These are phyloP conservation scores for Steinernema khuongi DNA, from an alignment of 1,140 invertebrate genomes.

Conservation along the genomic window DNA sequence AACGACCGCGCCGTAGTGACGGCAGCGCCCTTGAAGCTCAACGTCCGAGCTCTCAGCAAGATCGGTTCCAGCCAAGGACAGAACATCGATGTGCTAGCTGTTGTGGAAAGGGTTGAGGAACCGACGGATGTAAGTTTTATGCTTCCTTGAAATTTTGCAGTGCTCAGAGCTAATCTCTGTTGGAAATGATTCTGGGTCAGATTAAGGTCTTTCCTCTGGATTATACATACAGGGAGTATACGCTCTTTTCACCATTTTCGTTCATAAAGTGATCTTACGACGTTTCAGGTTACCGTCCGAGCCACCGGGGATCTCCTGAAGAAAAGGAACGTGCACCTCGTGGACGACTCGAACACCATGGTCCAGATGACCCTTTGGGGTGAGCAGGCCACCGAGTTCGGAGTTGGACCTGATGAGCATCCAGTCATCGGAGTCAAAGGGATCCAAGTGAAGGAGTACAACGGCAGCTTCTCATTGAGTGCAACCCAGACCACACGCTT, in stretches of 20 bases:
- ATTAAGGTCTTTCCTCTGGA: no score
- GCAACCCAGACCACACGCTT: neutral
- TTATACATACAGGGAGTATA: no score
- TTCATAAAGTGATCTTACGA: neutral
- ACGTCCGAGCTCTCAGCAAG: conserved; percentile 29
- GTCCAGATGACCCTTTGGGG: conserved; percentile 68
- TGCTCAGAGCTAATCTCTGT: no score
- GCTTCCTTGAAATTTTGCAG: no score
- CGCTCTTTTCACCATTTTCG: no score
- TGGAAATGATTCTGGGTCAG: no score
- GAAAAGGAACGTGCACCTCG: conserved; percentile 79
- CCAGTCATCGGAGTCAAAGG: conserved; percentile 52
- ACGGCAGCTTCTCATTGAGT: conserved; percentile 38
- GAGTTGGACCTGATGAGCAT: conserved; percentile 26
- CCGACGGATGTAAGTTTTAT: conserved; percentile 68
- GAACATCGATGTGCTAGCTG: conserved; percentile 75
- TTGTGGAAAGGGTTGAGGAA: conserved; percentile 74
- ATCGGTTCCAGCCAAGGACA: conserved; percentile 32
- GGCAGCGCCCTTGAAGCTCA: conserved; percentile 34
- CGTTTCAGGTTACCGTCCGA: neutral
- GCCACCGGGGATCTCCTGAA: conserved; percentile 70
- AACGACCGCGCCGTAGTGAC: conserved; percentile 31
- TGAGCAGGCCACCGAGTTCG: conserved; percentile 58
- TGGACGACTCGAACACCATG: conserved; percentile 75
- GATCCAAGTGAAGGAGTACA: conserved; percentile 48